A percentile compares a stretch with the other conserved stretches of the same genome.
phyloP scores from a whole-genome alignment of 2,797 vertebrate species.

The Halcyon chelicuti region DNA sequence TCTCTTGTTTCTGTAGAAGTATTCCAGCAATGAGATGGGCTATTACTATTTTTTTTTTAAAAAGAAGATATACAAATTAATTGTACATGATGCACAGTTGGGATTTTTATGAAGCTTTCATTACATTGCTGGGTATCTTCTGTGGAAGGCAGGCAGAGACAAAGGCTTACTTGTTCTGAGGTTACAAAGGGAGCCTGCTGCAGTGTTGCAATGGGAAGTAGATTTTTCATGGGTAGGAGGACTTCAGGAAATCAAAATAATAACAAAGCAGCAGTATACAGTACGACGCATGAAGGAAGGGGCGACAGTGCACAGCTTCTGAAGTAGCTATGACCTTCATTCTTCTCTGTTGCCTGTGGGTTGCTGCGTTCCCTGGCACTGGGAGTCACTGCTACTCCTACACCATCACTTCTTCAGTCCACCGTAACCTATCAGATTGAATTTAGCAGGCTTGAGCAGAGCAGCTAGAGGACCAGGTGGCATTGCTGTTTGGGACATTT shows the following conservation, averaged over 20 bases:
- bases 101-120: background rate
- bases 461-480: background rate
- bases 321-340: background rate
- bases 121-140: fast-evolving
- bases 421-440: background rate
- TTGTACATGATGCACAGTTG: background rate
- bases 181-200: background rate
- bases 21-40: background rate
- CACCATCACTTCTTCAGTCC: background rate
- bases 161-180: background rate
- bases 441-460: background rate
- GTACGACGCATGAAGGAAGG: background rate
- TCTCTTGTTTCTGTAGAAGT: background rate
- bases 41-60: fast-evolving
- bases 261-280: background rate
- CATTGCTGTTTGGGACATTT: background rate
- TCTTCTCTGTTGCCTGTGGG: background rate
- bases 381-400: background rate
- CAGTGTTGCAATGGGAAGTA: background rate
- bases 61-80: background rate
- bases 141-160: background rate
- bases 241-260: slow-evolving; percentile 19
- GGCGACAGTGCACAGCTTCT: background rate
- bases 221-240: background rate
- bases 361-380: fast-evolving